Evolutionary conservation across 2,797 vertebrate species (phyloP).

Genomic region (Discoglossus pictus): DNA sequence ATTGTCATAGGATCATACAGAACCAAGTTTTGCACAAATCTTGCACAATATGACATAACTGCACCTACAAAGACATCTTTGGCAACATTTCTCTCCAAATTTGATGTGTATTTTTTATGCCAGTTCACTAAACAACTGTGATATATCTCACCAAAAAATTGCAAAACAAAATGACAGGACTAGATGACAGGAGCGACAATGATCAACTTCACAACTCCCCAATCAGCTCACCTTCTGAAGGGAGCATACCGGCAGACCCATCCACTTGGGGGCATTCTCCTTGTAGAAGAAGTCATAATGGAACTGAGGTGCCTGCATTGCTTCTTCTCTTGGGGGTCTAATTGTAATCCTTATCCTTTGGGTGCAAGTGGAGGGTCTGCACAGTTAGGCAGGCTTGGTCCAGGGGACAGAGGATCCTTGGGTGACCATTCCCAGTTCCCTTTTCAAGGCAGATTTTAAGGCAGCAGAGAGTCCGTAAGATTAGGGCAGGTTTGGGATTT

Average conservation of each 20-base stretch:
- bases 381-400: conserved; percentile 10
- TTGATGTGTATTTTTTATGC: too few species aligned
- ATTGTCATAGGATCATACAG: too few species aligned
- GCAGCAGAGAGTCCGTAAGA: conserved; percentile 28
- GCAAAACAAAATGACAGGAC: too few species aligned
- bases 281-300: conserved; percentile 91
- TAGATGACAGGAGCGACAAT: too few species aligned
- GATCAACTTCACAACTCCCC: too few species aligned
- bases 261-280: conserved; percentile 88
- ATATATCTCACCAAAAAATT: too few species aligned
- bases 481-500: neutral
- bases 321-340: conserved; percentile 54
- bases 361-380: neutral
- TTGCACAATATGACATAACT: too few species aligned
- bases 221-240: conserved; percentile 80
- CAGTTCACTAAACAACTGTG: too few species aligned
- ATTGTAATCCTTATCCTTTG: neutral
- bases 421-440: conserved; percentile 7
- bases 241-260: conserved; percentile 82
- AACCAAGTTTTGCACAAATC: too few species aligned
- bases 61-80: too few species aligned
- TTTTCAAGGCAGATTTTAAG: conserved; percentile 24
- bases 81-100: too few species aligned
- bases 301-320: conserved; percentile 85
- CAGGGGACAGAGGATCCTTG: neutral